Evolutionary conservation across 2,113 vertebrate species (phyloP), one percentile per base, ranked within the genome.

Genomic region (Sigmodon hispidus): DNA sequence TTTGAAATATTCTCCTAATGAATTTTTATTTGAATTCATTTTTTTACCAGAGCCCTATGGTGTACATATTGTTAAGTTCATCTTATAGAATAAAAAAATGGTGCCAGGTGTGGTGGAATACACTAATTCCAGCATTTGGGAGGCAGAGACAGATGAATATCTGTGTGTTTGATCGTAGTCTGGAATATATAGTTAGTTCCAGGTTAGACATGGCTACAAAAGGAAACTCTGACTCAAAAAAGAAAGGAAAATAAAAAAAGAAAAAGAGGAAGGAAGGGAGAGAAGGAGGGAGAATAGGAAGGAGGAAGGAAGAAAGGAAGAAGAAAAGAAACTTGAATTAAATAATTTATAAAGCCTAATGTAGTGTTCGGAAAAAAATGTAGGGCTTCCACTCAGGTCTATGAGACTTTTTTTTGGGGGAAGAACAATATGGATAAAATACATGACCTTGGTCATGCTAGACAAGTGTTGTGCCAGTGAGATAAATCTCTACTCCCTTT

Each of bases 291-390:
- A 13, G 19, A 1, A 13, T 13, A 34, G 4, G 11, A 52, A 31
- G 0, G 11, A 79, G 9, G 2, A 2, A 50, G 45, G 2, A 10
- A 77, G 15, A 3, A 4, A 77, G 26, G 0, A 8, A 76, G 45
- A 17, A 16, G 48, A 40, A 2, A 10, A 29, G 43, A 24, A 16
- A 31, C 22, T 26, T 72, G 55, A 10, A 45, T 87, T 75, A 81
- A 92, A 67, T 67, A 94, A 94, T 36, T 81, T 86, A 50, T 19
- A 94, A 90, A 90, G 48, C 7, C 52, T 76, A 61, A 12, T 31
- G 57, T 86, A 65, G 40, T 13, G 6, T 12, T n/a, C n/a, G n/a
- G n/a, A n/a, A n/a, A n/a, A n/a, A 67, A 93, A 85, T 1, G 3
- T 86, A 3, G 8, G 22, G 43, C 55, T 96, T 89, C 63, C 77